These are phyloP conservation scores for Staurois parvus DNA, from an alignment of 2,797 vertebrate genomes.

Conservation along the genomic window DNA sequence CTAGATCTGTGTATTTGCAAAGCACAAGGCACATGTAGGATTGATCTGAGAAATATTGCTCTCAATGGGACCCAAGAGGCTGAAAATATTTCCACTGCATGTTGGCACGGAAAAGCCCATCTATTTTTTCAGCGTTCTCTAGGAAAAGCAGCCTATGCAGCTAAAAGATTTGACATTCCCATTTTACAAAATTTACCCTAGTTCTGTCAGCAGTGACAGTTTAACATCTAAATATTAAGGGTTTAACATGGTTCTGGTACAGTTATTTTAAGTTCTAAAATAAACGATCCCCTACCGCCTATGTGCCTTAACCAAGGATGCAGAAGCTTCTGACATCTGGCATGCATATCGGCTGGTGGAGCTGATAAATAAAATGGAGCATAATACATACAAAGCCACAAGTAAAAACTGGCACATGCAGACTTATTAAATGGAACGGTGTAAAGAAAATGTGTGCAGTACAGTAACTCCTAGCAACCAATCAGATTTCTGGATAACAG, in stretches of 20 bases:
- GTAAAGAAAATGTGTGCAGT: no score
- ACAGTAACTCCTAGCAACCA: no score
- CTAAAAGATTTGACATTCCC: constrained; percentile 6
- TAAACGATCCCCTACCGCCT: constrained; percentile 7
- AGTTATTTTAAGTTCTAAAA: neutral
- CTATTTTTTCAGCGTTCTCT: constrained; percentile 10
- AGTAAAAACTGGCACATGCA: no score
- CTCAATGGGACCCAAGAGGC: neutral
- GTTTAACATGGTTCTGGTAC: constrained; percentile 1
- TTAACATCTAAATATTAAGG: constrained; percentile 11
- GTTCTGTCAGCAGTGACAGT: constrained; percentile 30
- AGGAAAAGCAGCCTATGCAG: neutral
- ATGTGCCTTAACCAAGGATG: constrained; percentile 5
- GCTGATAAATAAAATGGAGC: constrained; percentile 9
- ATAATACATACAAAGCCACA: neutral
- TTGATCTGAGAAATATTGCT: neutral
- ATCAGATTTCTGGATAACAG: no score
- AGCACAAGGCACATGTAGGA: neutral
- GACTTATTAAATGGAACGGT: no score
- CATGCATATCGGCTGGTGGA: neutral
- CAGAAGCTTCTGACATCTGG: neutral
- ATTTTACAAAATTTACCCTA: neutral
- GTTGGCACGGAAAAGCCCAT: constrained; percentile 14
- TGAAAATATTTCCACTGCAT: constrained; percentile 39
- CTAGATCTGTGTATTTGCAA: neutral